phyloP scores from a whole-genome alignment of 1,140 invertebrate species.

The Nylanderia fulva region DNA sequence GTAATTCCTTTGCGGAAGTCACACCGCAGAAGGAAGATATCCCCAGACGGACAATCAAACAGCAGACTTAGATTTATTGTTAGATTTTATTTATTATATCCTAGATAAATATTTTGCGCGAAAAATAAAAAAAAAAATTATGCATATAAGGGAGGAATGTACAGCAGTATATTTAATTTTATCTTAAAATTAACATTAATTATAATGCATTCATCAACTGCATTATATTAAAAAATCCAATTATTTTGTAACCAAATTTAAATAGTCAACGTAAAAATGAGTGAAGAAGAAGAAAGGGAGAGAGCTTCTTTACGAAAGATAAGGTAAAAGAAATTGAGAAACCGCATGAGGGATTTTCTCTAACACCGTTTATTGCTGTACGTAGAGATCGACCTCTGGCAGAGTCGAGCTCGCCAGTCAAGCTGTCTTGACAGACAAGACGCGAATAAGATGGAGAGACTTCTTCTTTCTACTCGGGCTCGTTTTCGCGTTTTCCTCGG shows the following conservation, averaged over 20 bases:
- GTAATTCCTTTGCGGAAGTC: constrained; percentile 59
- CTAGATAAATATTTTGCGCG: background rate
- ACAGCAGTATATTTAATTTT: too few species aligned
- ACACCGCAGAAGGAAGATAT: constrained; percentile 12
- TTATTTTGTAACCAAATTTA: constrained; percentile 17
- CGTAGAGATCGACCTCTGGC: constrained; percentile 55
- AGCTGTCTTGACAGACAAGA: constrained; percentile 42
- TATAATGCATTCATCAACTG: background rate
- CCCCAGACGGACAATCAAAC: constrained; percentile 1
- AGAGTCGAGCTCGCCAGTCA: constrained; percentile 31
- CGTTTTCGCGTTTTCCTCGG: constrained; percentile 54
- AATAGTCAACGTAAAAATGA: constrained; percentile 47
- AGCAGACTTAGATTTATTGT: background rate
- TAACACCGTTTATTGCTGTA: constrained; percentile 21
- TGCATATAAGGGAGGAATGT: background rate
- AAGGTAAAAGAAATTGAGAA: constrained; percentile 40
- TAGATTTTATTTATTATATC: constrained; percentile 33
- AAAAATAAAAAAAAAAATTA: background rate
- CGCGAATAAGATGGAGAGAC: constrained; percentile 36
- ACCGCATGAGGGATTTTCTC: constrained; percentile 16
- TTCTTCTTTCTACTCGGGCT: constrained; percentile 36
- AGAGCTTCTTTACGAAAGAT: constrained; percentile 22
- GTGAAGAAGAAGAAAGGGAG: constrained; percentile 1
- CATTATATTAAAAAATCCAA: background rate
- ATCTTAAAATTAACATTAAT: too few species aligned